A percentile compares a stretch with the other conserved stretches of the same genome.
These are phyloP conservation scores for Alectura lathami DNA, from an alignment of 2,113 vertebrate genomes.

Conservation along the genomic window DNA sequence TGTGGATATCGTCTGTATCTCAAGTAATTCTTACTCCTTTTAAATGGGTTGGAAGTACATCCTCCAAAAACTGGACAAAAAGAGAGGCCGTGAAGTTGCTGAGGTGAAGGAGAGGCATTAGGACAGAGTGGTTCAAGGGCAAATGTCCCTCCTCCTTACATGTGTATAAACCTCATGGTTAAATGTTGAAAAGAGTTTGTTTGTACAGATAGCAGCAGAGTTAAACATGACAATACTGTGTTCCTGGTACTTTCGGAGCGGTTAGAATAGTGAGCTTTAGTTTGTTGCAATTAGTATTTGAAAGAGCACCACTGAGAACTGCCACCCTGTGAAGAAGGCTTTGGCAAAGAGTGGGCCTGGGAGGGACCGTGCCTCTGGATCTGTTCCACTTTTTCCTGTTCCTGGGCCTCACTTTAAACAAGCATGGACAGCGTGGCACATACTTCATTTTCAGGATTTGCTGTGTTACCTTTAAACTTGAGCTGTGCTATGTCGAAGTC, in stretches of 20 bases:
- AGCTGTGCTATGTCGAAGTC: background rate
- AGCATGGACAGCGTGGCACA: background rate
- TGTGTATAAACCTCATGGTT: background rate
- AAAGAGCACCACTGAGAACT: background rate
- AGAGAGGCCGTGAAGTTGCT: background rate
- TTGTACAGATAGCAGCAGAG: background rate
- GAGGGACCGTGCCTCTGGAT: background rate
- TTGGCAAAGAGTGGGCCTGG: background rate
- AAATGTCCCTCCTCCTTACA: background rate
- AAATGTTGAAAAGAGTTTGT: background rate
- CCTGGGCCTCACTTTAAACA: background rate
- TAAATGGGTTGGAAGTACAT: background rate
- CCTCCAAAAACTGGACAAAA: background rate
- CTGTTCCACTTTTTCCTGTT: background rate
- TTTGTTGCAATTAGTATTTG: background rate
- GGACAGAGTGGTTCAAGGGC: background rate
- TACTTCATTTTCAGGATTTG: background rate
- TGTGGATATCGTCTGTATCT: background rate
- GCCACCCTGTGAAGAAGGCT: background rate
- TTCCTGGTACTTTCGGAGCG: background rate
- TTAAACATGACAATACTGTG: background rate
- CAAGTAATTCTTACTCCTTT: background rate
- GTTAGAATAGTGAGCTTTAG: background rate
- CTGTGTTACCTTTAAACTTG: background rate
- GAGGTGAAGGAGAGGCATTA: background rate